phyloP scores from a whole-genome alignment of 2,888 invertebrate genomes.

The Hartigia nigra region DNA sequence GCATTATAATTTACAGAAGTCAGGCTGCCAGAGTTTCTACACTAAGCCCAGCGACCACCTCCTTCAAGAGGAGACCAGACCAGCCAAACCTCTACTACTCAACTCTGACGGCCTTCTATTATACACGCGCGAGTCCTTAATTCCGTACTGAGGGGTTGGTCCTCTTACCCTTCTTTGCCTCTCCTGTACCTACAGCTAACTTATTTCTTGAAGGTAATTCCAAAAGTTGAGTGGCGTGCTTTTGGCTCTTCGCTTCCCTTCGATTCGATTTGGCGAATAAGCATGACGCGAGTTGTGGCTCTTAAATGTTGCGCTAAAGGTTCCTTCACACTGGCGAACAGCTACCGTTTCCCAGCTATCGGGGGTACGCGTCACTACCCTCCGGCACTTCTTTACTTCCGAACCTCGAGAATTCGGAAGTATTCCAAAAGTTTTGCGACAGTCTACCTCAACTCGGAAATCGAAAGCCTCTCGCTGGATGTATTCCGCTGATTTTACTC shows the following conservation, averaged over 20 bases:
- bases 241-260: not conserved
- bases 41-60: not conserved
- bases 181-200: not conserved
- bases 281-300: not conserved
- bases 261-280: not conserved
- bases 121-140: not conserved
- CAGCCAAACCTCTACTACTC: not conserved
- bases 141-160: not conserved
- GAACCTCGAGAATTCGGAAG: slow-evolving; percentile 47
- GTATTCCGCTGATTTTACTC: slow-evolving; percentile 40
- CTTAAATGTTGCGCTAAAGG: not conserved
- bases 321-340: not conserved
- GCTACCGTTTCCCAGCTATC: not conserved
- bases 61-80: not conserved
- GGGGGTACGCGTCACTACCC: not conserved
- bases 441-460: not conserved
- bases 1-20: slow-evolving; percentile 23
- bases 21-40: slow-evolving; percentile 15
- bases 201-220: slow-evolving; percentile 14
- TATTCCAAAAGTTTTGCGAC: slow-evolving; percentile 52
- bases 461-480: not conserved
- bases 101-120: not conserved
- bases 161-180: not conserved
- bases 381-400: not conserved
- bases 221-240: not conserved